A percentile compares a stretch with the other conserved stretches of the same genome.
Conservation (phyloP, 2,797 vertebrate species). For the Channallabes apus region DNA sequence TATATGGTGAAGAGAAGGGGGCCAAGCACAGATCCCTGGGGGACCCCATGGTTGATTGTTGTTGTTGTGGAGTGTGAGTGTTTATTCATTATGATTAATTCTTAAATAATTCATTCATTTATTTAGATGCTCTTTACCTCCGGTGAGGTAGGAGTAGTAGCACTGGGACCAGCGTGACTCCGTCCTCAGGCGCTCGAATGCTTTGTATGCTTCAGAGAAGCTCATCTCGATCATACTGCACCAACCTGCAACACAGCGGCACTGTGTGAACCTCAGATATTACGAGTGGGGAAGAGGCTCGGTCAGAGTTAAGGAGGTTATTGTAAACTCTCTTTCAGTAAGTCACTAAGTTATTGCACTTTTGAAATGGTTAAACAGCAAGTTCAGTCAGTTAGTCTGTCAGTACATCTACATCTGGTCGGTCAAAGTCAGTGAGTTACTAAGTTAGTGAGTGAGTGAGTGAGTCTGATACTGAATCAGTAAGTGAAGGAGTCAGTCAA, state of each 20-base stretch:
- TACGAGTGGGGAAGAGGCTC: neutral
- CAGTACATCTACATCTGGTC: neutral
- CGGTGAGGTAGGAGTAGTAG: slow-evolving; percentile 95
- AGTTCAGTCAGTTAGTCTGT: neutral
- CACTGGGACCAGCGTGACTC: slow-evolving; percentile 98
- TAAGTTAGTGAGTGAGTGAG: no score
- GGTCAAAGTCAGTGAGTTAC: neutral
- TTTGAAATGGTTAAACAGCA: neutral
- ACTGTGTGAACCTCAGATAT: neutral
- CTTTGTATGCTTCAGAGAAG: slow-evolving; percentile 85
- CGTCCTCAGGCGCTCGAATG: slow-evolving; percentile 90
- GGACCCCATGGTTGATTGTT: no score
- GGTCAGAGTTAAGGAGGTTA: neutral
- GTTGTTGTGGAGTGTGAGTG: no score
- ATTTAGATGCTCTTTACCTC: slow-evolving; percentile 75
- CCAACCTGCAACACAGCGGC: slow-evolving; percentile 79
- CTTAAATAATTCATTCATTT: neutral
- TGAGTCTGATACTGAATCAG: no score
- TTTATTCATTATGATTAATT: no score
- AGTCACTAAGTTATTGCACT: no score
- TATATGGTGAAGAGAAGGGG: no score
- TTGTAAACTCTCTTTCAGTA: neutral
- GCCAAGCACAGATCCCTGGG: no score
- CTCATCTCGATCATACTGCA: slow-evolving; percentile 99
- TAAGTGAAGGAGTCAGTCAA: neutral